phyloP scores from a whole-genome alignment of 92 coral and sea anemone genomes.

The Pocillopora grandis region DNA sequence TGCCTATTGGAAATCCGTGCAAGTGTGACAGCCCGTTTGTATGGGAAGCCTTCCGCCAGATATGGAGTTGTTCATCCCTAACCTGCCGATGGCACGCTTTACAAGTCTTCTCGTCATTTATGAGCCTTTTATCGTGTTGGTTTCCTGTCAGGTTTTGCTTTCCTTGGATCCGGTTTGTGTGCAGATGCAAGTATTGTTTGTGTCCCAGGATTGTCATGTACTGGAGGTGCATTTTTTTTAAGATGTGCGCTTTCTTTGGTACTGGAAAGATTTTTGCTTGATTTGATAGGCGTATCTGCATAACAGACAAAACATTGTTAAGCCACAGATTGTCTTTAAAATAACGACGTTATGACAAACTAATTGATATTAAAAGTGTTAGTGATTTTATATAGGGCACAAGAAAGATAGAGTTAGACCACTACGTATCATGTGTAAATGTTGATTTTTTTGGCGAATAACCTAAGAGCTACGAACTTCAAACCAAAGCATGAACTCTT shows the following conservation, averaged over 20 bases:
- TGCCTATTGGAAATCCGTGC: slow-evolving; percentile 47
- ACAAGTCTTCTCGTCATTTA: slow-evolving; percentile 28
- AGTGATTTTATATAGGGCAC: background rate
- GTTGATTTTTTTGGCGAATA: too few species aligned
- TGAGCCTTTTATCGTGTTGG: slow-evolving; percentile 33
- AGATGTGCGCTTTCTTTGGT: slow-evolving; percentile 32
- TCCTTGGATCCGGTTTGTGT: slow-evolving; percentile 39
- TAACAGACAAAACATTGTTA: background rate
- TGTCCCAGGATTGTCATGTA: slow-evolving; percentile 33
- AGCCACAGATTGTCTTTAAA: background rate
- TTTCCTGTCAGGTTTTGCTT: slow-evolving; percentile 34
- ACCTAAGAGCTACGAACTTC: too few species aligned
- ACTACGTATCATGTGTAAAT: too few species aligned
- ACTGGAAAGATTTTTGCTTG: background rate
- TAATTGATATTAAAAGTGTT: background rate
- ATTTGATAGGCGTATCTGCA: background rate
- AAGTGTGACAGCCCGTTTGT: slow-evolving; percentile 41
- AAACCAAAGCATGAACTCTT: too few species aligned
- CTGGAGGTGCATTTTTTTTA: slow-evolving; percentile 24
- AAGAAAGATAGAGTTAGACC: background rate
- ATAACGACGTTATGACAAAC: background rate
- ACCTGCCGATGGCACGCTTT: slow-evolving; percentile 32
- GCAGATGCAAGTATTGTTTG: slow-evolving; percentile 37
- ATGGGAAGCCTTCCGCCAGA: slow-evolving; percentile 5
- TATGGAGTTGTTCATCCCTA: slow-evolving; percentile 3